A percentile compares a stretch with the other conserved stretches of the same genome.
phyloP scores from a whole-genome alignment of 2,113 vertebrate genomes.

The Plecotus auritus region DNA sequence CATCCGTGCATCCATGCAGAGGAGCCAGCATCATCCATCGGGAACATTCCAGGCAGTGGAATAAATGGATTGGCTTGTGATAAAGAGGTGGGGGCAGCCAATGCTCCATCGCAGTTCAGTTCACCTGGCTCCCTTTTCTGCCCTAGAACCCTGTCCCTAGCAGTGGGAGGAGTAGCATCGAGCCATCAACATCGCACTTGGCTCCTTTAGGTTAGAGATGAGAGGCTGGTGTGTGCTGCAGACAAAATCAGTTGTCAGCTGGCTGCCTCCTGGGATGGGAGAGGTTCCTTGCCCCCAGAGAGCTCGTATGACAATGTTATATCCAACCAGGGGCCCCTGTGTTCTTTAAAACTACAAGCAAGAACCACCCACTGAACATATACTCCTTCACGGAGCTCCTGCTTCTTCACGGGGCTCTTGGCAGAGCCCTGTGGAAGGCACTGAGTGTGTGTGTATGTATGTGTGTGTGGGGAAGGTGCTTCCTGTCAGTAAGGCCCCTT shows the following conservation, averaged over 20 bases:
- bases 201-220: neutral
- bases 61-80: neutral
- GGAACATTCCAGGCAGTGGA: neutral
- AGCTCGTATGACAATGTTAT: neutral
- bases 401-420: neutral
- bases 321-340: neutral
- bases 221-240: neutral
- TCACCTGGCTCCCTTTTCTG: neutral
- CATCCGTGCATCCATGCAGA: neutral
- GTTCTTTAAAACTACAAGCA: constrained; percentile 8
- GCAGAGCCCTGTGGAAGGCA: neutral
- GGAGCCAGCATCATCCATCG: neutral
- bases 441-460: neutral
- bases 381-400: neutral
- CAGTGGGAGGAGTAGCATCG: neutral
- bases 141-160: neutral
- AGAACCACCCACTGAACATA: neutral
- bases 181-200: neutral
- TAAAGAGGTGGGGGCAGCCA: neutral
- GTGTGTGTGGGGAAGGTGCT: neutral
- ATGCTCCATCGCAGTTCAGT: neutral
- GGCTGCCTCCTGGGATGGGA: neutral
- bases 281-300: neutral
- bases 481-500: neutral
- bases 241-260: neutral